Conservation (phyloP, 1,140 invertebrate species). For the Aradophagus sp. region DNA sequence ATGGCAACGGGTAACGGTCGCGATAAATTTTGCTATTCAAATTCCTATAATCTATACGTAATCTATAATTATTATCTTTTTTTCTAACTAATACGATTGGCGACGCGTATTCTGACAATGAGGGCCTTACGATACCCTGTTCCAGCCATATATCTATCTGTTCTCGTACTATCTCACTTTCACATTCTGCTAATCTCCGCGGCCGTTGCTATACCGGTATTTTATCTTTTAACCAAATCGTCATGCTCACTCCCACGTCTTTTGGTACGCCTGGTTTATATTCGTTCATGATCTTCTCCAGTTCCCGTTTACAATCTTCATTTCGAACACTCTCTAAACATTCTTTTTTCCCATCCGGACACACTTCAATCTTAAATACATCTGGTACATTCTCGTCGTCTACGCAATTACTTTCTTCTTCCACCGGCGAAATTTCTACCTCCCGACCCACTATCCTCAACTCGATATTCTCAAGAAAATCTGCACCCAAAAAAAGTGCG, state of each 20-base stretch:
- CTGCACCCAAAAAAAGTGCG: slow-evolving; percentile 11
- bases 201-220: slow-evolving; percentile 6
- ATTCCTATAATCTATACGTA: slow-evolving; percentile 4
- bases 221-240: slow-evolving; percentile 1
- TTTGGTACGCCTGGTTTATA: slow-evolving; percentile 11
- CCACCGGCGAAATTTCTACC: slow-evolving; percentile 1
- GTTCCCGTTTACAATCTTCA: background rate
- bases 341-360: background rate
- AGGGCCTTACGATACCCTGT: background rate
- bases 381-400: background rate
- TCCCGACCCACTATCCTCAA: slow-evolving; percentile 13
- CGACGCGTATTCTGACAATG: slow-evolving; percentile 3
- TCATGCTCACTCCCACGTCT: slow-evolving; percentile 10
- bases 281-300: slow-evolving; percentile 1
- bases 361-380: too few relatives aligned
- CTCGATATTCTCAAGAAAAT: slow-evolving; percentile 15
- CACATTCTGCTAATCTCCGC: background rate
- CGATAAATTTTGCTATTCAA: slow-evolving; percentile 6
- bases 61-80: background rate
- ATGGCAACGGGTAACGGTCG: slow-evolving; percentile 6
- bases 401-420: too few relatives aligned
- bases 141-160: slow-evolving; percentile 1
- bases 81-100: slow-evolving; percentile 1
- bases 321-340: too few relatives aligned
- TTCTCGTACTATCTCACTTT: slow-evolving; percentile 1